Evolutionary conservation across 2,888 invertebrate genomes (phyloP), one percentile per base, ranked within the genome.

Genomic region (Acrobasis suavella): DNA sequence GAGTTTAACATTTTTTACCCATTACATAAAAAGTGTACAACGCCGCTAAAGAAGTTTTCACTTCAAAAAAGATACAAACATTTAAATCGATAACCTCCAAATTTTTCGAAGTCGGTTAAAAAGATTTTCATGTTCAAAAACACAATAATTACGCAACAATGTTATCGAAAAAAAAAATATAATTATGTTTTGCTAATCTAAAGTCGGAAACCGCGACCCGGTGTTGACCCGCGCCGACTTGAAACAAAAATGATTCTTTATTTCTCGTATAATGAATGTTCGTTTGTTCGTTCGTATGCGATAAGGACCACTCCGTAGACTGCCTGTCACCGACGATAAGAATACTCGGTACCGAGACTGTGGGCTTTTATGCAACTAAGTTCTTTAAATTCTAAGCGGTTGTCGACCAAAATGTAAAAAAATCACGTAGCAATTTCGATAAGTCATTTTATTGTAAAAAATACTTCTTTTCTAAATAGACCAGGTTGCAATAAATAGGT

Each of bases 291-390:
- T 84, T 76, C 62, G 63, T 17, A 32, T 16, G 22, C 66, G 83
- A 85, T 84, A 83, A 83, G 67, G 64, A 69, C 66, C 72, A 73
- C 72, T 72, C 65, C 72, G 86, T 82, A 91, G 91, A 91, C 91
- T 78, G 91, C 90, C 60, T 88, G 91, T 89, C 91, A 90, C 91
- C 91, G 75, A 10, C 65, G 86, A 85, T 86, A 87, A 84, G 66
- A 59, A 60, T 51, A 62, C 59, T 62, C 39, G 62, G 58, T 61
- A 51, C 15, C 15, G 58, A 49, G 60, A 58, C 62, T 51, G 62
- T 49, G 50, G 58, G 32, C 10, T 22, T 37, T 58, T 32, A 38
- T 46, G 49, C 16, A 50, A 17, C 17, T 50, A 42, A n/a, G 51
- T 58, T 17, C 46, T 42, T 51, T 17, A 39, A 22, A 42, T 56